Base-by-base conservation (phyloP, 2,888 invertebrate species). In the Ecdyonurus torrentis region DNA sequence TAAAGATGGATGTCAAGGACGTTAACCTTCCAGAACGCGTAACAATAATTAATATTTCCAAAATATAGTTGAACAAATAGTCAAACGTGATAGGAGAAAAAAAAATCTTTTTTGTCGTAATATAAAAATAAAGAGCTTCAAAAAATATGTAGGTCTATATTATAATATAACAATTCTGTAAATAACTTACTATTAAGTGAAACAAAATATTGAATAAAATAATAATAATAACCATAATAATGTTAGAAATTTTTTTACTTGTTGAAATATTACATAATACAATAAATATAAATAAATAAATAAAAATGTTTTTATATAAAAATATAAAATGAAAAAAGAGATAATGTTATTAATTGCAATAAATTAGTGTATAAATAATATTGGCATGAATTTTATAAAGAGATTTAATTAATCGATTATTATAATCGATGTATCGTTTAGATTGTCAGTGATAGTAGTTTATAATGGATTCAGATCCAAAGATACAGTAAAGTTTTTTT, bases 1-100 rank as follows among this genome's bases (percentile, higher is more conserved):
- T 20, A 55, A 55, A 25, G 63, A 64, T 25, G 66, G 66, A 58
- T 66, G 66, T 37, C 25, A 65, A 2, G 65, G 63, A 0, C 15
- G 37, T 37, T 37, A 15, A 10, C 37, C 5, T 15, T 37, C 37
- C 5, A 37, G 37, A 10, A 37, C 37, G 37, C 15, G 37, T 37
- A 5, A 37, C 37, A 37, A 37, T 37, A 37, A 37, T 15, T 37
- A 37, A 15, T n/a, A n/a, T n/a, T n/a, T n/a, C n/a, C n/a, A n/a
- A n/a, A n/a, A n/a, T n/a, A n/a, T n/a, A n/a, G n/a, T n/a, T 10
- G 37, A 37, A 37, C 5, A 37, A 37, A 37, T 37, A 37, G 37
- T 37, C 37, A 37, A 37, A n/a, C n/a, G 37, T 37, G 37, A 37
- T 37, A 37, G 37, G 7, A 37, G 15, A 37, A n/a, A n/a, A n/a